Conservation (phyloP, 2,888 invertebrate genomes). For the Amphiduros pacificus region DNA sequence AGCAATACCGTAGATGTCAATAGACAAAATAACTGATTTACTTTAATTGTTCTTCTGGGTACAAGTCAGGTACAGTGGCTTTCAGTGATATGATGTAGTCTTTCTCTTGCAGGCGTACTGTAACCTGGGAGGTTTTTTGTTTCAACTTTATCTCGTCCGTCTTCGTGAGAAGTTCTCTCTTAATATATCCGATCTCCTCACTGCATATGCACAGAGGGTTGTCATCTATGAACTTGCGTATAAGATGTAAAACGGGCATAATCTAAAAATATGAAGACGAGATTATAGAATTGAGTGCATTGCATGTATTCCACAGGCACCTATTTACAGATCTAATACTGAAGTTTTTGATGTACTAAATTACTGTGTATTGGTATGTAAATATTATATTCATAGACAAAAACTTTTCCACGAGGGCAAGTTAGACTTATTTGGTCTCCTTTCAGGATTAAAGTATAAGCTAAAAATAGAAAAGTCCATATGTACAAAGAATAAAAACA, state of each 20-base stretch:
- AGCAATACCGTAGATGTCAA: background rate
- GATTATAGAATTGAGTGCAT: background rate
- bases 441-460: too few relatives aligned
- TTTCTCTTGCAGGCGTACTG: constrained; percentile 65
- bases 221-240: constrained; percentile 70
- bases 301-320: background rate
- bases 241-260: constrained; percentile 66
- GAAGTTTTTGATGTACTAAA: too few relatives aligned
- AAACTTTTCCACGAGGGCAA: too few relatives aligned
- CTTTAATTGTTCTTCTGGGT: constrained; percentile 65
- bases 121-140: constrained; percentile 69
- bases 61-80: constrained; percentile 68
- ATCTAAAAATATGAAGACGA: constrained; percentile 57
- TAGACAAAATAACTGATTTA: too few relatives aligned
- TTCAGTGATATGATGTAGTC: constrained; percentile 68
- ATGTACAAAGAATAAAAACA: too few relatives aligned
- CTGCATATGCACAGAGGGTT: constrained; percentile 74
- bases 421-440: too few relatives aligned
- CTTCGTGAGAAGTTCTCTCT: constrained; percentile 59
- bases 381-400: too few relatives aligned
- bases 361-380: too few relatives aligned
- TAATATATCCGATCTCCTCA: constrained; percentile 70
- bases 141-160: constrained; percentile 69
- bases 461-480: too few relatives aligned
- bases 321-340: too few relatives aligned